A percentile compares a stretch with the other conserved stretches of the same genome.
Evolutionary conservation across 2,797 vertebrate genomes (phyloP).

Genomic region (Telmatherina bonti): DNA sequence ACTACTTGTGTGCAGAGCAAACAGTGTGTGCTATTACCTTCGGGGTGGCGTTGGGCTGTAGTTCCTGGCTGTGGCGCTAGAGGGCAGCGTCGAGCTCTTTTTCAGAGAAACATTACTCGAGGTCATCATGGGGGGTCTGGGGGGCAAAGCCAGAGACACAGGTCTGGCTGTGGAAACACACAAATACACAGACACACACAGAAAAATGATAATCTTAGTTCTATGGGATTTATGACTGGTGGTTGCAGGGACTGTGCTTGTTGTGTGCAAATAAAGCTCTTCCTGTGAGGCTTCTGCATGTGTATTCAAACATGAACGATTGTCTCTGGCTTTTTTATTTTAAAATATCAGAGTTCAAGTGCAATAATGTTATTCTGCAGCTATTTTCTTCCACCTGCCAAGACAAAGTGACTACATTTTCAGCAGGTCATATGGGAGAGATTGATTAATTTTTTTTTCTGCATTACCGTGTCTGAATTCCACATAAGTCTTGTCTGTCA

Average conservation of each 20-base stretch:
- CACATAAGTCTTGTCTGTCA: background rate
- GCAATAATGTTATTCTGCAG: background rate
- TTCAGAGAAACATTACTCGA: constrained; percentile 87
- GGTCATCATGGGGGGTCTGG: constrained; percentile 82
- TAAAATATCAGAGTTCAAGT: background rate
- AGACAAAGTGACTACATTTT: background rate
- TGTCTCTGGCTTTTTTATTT: background rate
- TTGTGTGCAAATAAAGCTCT: background rate
- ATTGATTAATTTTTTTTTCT: too few relatives aligned
- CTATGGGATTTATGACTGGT: background rate
- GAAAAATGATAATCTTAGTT: background rate
- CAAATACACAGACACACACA: constrained; percentile 12
- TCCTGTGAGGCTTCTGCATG: background rate
- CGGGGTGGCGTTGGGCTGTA: constrained; percentile 85
- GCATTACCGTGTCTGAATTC: too few relatives aligned
- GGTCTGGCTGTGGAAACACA: constrained; percentile 85
- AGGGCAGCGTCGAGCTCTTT: constrained; percentile 90
- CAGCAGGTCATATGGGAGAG: rapidly evolving
- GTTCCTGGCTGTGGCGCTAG: constrained; percentile 87
- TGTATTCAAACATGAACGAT: background rate
- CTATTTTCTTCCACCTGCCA: background rate
- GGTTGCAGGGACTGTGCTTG: background rate
- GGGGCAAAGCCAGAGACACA: constrained; percentile 87
- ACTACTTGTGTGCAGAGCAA: background rate
- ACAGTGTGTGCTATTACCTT: constrained; percentile 80